phyloP scores from a whole-genome alignment of 2,113 vertebrate species.

The Megaceryle maxima region DNA sequence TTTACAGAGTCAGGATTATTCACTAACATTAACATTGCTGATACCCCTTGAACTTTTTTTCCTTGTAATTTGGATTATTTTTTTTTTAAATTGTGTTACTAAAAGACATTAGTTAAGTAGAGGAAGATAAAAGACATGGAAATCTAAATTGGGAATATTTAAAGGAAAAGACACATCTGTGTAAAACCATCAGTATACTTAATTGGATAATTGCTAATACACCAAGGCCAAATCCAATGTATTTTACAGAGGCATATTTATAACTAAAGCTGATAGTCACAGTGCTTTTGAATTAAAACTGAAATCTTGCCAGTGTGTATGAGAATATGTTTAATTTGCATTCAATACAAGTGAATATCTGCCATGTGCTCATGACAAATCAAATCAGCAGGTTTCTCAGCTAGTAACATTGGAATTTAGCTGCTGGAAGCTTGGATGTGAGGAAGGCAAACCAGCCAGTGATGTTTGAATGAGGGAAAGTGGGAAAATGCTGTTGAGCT shows the following conservation, averaged over 20 bases:
- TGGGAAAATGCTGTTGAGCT: background rate
- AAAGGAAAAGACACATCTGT: background rate
- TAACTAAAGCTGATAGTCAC: background rate
- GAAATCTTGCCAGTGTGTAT: background rate
- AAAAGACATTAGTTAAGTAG: background rate
- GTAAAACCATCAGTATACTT: background rate
- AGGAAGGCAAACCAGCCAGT: background rate
- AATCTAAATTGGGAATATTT: background rate
- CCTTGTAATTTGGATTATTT: background rate
- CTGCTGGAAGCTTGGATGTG: background rate
- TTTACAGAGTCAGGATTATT: background rate
- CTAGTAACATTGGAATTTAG: background rate
- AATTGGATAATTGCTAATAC: background rate
- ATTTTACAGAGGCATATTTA: background rate
- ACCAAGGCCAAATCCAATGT: background rate
- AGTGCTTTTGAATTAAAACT: background rate
- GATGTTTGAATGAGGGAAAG: background rate
- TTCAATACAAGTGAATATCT: background rate
- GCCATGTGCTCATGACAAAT: slow-evolving; percentile 12
- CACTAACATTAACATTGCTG: background rate
- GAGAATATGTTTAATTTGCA: slow-evolving; percentile 11
- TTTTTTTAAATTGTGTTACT: background rate
- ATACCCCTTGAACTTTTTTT: background rate
- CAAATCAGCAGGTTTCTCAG: slow-evolving; percentile 21
- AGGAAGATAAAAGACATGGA: background rate